phyloP scores from a whole-genome alignment of 2,797 vertebrate species.

The Anguilla obscura region DNA sequence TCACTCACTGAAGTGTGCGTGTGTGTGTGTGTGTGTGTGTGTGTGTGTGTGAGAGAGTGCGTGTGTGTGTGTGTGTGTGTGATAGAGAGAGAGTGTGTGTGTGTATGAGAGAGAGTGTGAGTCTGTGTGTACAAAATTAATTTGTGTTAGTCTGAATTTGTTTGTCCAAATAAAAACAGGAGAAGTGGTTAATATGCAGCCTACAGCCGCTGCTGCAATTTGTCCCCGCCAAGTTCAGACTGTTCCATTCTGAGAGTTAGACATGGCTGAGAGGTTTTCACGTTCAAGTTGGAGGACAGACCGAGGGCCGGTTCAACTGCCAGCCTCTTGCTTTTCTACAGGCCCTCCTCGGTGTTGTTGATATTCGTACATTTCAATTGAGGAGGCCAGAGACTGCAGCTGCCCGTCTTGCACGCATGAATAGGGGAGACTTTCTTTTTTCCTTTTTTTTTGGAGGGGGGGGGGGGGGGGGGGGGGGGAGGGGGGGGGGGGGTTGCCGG shows the following conservation, averaged over 20 bases:
- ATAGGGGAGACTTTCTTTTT: slow-evolving; percentile 70
- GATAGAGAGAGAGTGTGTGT: too few relatives aligned
- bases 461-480: slow-evolving; percentile 56
- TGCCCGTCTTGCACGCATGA: slow-evolving; percentile 76
- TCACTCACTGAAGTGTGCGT: background rate
- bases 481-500: slow-evolving; percentile 53
- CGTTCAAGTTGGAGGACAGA: slow-evolving; percentile 61
- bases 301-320: slow-evolving; percentile 39
- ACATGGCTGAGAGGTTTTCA: slow-evolving; percentile 53
- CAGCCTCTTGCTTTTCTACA: slow-evolving; percentile 13
- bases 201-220: background rate
- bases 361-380: slow-evolving; percentile 67
- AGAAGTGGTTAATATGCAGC: background rate
- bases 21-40: background rate
- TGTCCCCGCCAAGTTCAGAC: slow-evolving; percentile 19
- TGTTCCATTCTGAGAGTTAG: slow-evolving; percentile 43
- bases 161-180: slow-evolving; percentile 22
- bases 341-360: slow-evolving; percentile 47
- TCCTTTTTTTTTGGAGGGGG: slow-evolving; percentile 40
- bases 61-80: too few relatives aligned
- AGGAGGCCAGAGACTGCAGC: slow-evolving; percentile 74
- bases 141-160: background rate
- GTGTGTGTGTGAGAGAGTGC: too few relatives aligned
- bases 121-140: background rate
- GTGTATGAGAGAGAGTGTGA: too few relatives aligned